Conservation (phyloP, 2,113 vertebrate species). For the Castor canadensis region DNA sequence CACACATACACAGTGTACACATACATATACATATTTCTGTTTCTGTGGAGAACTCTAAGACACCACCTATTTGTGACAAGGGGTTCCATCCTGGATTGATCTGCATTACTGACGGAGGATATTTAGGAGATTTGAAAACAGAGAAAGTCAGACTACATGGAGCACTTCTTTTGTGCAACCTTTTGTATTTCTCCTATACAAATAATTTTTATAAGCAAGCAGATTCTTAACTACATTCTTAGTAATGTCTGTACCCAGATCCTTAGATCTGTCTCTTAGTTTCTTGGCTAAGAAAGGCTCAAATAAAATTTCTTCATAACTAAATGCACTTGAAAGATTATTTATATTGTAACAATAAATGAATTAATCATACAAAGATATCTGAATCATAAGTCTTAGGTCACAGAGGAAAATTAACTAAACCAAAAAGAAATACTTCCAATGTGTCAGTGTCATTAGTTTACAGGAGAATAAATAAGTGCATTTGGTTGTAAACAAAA, state of each 20-base stretch:
- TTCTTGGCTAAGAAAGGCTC: neutral
- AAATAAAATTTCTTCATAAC: slow-evolving; percentile 1
- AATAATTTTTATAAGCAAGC: neutral
- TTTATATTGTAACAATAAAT: neutral
- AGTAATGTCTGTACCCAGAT: neutral
- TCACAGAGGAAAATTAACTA: slow-evolving; percentile 9
- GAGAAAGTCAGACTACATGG: too few species aligned
- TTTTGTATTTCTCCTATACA: neutral
- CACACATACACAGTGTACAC: neutral
- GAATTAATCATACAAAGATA: neutral
- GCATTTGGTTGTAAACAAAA: slow-evolving; percentile 27
- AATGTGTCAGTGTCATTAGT: neutral
- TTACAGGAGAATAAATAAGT: slow-evolving; percentile 12
- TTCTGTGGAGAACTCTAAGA: neutral
- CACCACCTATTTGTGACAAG: neutral
- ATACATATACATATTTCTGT: neutral
- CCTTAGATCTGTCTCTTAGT: neutral
- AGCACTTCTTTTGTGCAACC: neutral
- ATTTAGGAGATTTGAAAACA: neutral
- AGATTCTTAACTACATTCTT: neutral
- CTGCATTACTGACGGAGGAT: neutral
- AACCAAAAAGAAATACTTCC: neutral
- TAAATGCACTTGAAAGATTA: neutral
- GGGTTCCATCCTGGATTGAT: neutral
- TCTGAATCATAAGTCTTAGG: neutral